A percentile compares a stretch with the other conserved stretches of the same genome.
These are phyloP conservation scores for Cataglyphis albicans DNA, from an alignment of 2,888 invertebrate species.

Conservation along the genomic window DNA sequence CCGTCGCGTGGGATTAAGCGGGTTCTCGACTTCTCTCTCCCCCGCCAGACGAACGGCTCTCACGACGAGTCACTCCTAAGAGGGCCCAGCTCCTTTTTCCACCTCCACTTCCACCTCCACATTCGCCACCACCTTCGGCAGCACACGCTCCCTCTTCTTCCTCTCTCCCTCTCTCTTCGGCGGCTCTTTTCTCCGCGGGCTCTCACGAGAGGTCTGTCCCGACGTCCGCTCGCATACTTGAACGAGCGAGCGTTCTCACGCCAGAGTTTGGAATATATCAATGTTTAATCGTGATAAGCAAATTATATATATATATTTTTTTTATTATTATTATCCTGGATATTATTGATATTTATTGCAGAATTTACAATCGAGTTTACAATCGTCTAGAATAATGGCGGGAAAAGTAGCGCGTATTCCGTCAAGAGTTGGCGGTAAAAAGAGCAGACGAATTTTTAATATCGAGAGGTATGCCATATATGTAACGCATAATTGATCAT, in stretches of 20 bases:
- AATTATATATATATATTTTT: no score
- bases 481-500: slow-evolving; percentile 84
- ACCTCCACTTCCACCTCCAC: slow-evolving; percentile 58
- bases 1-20: slow-evolving; percentile 77
- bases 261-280: neutral
- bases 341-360: neutral
- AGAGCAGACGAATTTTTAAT: slow-evolving; percentile 63
- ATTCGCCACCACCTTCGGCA: slow-evolving; percentile 54
- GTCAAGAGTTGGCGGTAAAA: slow-evolving; percentile 52
- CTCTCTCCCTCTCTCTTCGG: neutral
- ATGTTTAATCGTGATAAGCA: neutral
- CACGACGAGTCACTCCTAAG: slow-evolving; percentile 71
- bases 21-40: slow-evolving; percentile 48
- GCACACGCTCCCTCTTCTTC: slow-evolving; percentile 41
- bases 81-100: slow-evolving; percentile 49
- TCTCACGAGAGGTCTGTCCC: slow-evolving; percentile 58
- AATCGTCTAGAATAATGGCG: neutral
- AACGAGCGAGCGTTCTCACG: slow-evolving; percentile 50
- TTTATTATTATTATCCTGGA: no score
- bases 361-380: slow-evolving; percentile 5
- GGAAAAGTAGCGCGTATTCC: slow-evolving; percentile 6
- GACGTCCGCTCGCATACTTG: slow-evolving; percentile 72
- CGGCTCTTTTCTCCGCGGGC: slow-evolving; percentile 47
- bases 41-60: slow-evolving; percentile 65
- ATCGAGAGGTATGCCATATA: slow-evolving; percentile 79